Percentiles rank a stretch among this genome's conserved stretches.
Conservation (phyloP, 1,140 invertebrate genomes). For the Bombus huntii region DNA sequence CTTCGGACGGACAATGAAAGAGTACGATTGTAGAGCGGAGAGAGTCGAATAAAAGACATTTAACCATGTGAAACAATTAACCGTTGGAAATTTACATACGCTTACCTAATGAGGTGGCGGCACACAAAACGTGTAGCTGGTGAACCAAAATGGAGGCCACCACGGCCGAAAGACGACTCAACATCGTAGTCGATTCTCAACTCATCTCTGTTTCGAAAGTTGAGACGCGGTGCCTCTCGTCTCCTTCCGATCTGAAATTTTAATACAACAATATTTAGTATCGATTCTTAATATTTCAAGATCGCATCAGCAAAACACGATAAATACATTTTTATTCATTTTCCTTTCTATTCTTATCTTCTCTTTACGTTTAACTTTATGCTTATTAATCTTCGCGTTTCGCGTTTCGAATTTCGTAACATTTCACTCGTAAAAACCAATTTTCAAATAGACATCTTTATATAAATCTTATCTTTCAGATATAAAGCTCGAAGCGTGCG, state of each 20-base stretch:
- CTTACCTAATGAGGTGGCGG: slow-evolving; percentile 66
- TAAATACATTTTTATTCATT: too few relatives aligned
- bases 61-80: background rate
- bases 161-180: slow-evolving; percentile 77
- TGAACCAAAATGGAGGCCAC: slow-evolving; percentile 79
- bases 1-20: too few relatives aligned
- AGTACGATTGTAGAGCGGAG: too few relatives aligned
- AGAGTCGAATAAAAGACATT: background rate
- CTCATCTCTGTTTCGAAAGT: slow-evolving; percentile 76
- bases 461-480: too few relatives aligned
- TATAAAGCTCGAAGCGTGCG: too few relatives aligned
- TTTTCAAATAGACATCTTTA: too few relatives aligned
- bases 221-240: slow-evolving; percentile 31
- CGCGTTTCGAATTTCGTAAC: too few relatives aligned
- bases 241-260: slow-evolving; percentile 36
- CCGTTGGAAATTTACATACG: background rate
- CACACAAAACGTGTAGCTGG: slow-evolving; percentile 67
- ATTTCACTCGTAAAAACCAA: too few relatives aligned
- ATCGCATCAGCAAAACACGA: fast-evolving
- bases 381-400: too few relatives aligned
- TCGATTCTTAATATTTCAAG: too few relatives aligned
- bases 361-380: too few relatives aligned
- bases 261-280: background rate
- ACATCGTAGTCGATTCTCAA: slow-evolving; percentile 78
- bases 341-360: too few relatives aligned